phyloP scores from a whole-genome alignment of 2,888 invertebrate species.

The Hipparchia sbordonii region DNA sequence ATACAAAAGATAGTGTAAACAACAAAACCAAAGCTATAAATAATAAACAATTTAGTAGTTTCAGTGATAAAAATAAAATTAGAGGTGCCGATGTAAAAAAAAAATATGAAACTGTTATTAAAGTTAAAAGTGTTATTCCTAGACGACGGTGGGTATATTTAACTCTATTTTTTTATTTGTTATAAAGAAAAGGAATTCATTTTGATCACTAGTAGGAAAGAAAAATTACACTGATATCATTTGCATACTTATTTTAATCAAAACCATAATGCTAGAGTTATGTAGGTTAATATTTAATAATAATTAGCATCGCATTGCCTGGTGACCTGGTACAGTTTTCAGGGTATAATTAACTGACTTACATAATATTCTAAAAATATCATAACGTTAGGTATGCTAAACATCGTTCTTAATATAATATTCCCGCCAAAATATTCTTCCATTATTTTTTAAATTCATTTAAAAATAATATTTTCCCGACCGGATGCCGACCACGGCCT shows the following conservation, averaged over 20 bases:
- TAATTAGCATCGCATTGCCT: constrained; percentile 32
- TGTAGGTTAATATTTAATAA: neutral
- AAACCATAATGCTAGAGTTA: neutral
- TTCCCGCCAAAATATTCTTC: constrained; percentile 17
- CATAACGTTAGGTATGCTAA: constrained; percentile 28
- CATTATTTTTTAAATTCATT: no score
- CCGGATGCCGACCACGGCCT: no score
- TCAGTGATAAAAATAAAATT: constrained; percentile 62
- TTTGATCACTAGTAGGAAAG: no score
- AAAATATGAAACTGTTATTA: constrained; percentile 58
- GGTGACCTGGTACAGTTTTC: constrained; percentile 57
- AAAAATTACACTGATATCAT: neutral
- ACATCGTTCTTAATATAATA: neutral
- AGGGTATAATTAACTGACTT: constrained; percentile 61
- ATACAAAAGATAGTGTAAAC: constrained; percentile 45
- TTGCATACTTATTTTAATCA: neutral
- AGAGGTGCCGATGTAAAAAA: constrained; percentile 49
- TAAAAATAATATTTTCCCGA: no score
- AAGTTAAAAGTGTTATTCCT: constrained; percentile 79
- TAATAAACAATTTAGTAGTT: constrained; percentile 56
- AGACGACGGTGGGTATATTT: constrained; percentile 67
- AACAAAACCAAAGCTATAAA: constrained; percentile 45
- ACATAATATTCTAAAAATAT: constrained; percentile 50
- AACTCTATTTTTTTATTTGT: constrained; percentile 22
- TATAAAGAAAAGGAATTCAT: neutral